These are phyloP conservation scores for Zaprionus africanus DNA, from an alignment of 1,140 invertebrate genomes.

Conservation along the genomic window DNA sequence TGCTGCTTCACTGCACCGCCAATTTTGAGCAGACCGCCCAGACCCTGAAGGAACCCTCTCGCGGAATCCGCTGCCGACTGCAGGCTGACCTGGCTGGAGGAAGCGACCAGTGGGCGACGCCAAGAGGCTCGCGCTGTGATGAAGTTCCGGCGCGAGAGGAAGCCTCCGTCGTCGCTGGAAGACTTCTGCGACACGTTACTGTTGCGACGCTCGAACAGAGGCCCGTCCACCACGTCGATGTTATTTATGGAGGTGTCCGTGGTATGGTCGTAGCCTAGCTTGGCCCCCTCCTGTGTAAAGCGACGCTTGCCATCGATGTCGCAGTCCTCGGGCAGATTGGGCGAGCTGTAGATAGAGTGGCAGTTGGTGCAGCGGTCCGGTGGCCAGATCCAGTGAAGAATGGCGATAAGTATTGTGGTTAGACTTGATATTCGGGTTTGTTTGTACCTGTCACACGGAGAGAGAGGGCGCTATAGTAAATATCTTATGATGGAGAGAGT, in stretches of 20 bases:
- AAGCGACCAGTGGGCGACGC: conserved; percentile 88
- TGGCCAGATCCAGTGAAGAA: conserved; percentile 88
- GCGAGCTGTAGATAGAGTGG: conserved; percentile 82
- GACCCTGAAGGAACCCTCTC: conserved; percentile 70
- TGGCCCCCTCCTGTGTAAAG: conserved; percentile 28
- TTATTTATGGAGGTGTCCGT: conserved; percentile 37
- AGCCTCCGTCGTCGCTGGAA: conserved; percentile 93
- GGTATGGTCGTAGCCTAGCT: conserved; percentile 53
- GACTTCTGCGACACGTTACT: conserved; percentile 88
- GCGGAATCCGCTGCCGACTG: conserved; percentile 84
- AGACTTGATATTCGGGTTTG: conserved; percentile 97
- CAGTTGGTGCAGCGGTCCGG: conserved; percentile 87
- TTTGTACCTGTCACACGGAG: conserved; percentile 89
- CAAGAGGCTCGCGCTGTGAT: conserved; percentile 87
- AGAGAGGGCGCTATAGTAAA: not conserved
- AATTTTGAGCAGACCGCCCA: conserved; percentile 72
- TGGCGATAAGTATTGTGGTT: conserved; percentile 88
- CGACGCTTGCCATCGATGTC: conserved; percentile 40
- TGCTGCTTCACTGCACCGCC: conserved; percentile 52
- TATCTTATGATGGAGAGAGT: not conserved
- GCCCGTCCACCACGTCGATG: conserved; percentile 69
- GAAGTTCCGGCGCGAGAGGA: conserved; percentile 86
- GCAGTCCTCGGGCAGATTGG: conserved; percentile 64
- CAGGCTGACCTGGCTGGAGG: conserved; percentile 88
- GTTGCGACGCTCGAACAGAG: conserved; percentile 86